phyloP scores from a whole-genome alignment of 2,888 invertebrate genomes.

The Fragum fragum region DNA sequence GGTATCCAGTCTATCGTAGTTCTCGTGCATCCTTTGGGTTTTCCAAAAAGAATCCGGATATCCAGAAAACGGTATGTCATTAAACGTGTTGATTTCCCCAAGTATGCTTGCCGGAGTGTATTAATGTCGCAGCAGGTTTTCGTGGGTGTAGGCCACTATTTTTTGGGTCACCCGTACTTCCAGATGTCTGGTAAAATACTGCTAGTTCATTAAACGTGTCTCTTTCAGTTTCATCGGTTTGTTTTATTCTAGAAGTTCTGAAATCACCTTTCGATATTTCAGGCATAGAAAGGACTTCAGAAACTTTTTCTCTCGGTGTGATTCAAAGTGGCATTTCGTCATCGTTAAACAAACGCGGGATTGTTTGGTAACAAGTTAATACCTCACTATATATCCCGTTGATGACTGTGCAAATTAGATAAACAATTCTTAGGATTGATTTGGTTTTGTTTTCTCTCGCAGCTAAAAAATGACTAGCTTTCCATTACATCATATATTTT shows the following conservation, averaged over 20 bases:
- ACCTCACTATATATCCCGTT: slow-evolving; percentile 35
- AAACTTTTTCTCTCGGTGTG: slow-evolving; percentile 34
- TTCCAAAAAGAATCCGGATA: slow-evolving; percentile 10
- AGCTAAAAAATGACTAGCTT: too few species aligned
- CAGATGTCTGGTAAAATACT: slow-evolving; percentile 40
- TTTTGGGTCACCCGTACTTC: slow-evolving; percentile 48
- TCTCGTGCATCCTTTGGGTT: slow-evolving; percentile 20
- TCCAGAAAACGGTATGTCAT: slow-evolving; percentile 43
- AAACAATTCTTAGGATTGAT: slow-evolving; percentile 42
- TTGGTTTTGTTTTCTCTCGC: slow-evolving; percentile 51
- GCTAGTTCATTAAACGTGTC: slow-evolving; percentile 4
- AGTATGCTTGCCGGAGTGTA: neutral
- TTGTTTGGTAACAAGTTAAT: slow-evolving; percentile 38
- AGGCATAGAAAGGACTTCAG: slow-evolving; percentile 9
- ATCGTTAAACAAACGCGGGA: slow-evolving; percentile 1
- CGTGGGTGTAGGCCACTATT: slow-evolving; percentile 16
- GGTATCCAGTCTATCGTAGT: slow-evolving; percentile 8
- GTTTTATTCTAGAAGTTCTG: neutral
- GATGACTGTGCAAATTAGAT: slow-evolving; percentile 29
- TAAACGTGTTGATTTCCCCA: slow-evolving; percentile 4
- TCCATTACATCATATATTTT: too few species aligned
- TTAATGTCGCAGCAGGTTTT: neutral
- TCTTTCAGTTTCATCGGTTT: neutral
- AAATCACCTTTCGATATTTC: neutral
- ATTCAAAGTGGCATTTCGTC: slow-evolving; percentile 7